These are phyloP conservation scores for Micrastur ruficollis DNA, from an alignment of 2,797 vertebrate genomes.

Conservation along the genomic window DNA sequence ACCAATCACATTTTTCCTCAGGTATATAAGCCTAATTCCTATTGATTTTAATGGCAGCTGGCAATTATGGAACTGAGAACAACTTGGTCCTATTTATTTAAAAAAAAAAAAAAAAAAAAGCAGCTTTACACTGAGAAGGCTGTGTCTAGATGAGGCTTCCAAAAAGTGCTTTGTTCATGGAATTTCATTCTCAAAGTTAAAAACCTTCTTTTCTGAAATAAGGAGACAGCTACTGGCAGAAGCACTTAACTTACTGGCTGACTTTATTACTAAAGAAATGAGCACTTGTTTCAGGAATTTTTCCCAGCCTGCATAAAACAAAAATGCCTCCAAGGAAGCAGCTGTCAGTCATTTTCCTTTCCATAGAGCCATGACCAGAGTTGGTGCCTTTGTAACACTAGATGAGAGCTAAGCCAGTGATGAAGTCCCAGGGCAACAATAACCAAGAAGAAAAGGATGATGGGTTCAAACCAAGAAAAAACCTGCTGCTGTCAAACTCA, in stretches of 20 bases:
- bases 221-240: neutral
- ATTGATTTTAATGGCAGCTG: neutral
- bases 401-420: neutral
- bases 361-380: neutral
- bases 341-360: neutral
- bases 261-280: neutral
- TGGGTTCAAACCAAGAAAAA: neutral
- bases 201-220: neutral
- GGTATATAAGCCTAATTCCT: neutral
- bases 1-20: neutral
- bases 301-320: neutral
- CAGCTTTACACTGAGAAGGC: neutral
- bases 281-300: neutral
- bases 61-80: neutral
- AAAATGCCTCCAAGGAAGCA: neutral
- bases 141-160: neutral
- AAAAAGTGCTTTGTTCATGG: neutral
- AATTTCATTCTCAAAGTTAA: neutral
- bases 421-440: neutral
- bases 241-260: neutral
- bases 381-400: neutral
- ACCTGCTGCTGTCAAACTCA: neutral
- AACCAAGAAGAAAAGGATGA: neutral
- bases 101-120: neutral
- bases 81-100: neutral